Evolutionary conservation across 2,113 vertebrate genomes (phyloP).

Genomic region (Crotalus tigris): DNA sequence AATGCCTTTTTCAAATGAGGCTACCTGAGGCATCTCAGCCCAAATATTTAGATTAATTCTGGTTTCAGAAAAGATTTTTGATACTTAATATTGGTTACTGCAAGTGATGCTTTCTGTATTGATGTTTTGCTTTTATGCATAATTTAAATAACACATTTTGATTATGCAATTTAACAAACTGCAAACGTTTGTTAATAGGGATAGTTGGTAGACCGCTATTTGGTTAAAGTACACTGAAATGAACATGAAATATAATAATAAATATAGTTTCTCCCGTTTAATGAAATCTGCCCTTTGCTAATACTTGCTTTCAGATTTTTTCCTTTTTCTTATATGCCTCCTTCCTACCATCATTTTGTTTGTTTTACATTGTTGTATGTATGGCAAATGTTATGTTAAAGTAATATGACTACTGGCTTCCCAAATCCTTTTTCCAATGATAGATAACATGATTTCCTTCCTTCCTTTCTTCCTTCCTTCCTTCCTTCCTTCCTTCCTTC

Average conservation of each 20-base stretch:
- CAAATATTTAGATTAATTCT: background rate
- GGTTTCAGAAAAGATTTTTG: background rate
- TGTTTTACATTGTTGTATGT: background rate
- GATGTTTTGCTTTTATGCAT: background rate
- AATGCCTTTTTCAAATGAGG: background rate
- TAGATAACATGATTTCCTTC: background rate
- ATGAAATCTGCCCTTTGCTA: background rate
- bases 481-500: too few species aligned
- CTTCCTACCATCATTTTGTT: background rate
- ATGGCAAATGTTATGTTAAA: background rate
- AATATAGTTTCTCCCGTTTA: background rate
- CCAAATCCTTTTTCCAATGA: background rate
- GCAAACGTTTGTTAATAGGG: background rate
- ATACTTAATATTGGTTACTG: background rate
- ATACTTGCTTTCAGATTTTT: background rate
- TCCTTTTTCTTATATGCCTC: background rate
- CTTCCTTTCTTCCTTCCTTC: background rate
- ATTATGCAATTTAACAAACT: background rate
- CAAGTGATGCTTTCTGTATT: background rate
- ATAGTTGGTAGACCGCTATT: background rate
- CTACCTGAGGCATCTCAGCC: background rate
- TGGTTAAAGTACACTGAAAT: background rate
- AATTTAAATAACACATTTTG: background rate
- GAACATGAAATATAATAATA: background rate
- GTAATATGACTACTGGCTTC: background rate